These are phyloP conservation scores for Camelus dromedarius DNA, from an alignment of 2,113 vertebrate species.

Conservation along the genomic window DNA sequence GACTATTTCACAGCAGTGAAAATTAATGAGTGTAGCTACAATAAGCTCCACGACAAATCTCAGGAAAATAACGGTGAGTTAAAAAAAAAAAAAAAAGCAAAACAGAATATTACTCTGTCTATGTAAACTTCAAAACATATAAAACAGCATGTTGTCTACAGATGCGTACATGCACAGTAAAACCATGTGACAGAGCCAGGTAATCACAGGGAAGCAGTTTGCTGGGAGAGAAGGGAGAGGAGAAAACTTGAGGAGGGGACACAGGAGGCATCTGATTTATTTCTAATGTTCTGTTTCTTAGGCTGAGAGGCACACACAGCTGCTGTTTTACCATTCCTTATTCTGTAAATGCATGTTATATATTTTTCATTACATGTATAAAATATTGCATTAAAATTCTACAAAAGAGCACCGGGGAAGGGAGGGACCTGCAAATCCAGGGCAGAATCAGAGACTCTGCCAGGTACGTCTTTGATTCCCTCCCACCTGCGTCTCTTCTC, in stretches of 20 bases:
- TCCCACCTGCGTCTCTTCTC: background rate
- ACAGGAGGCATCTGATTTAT: background rate
- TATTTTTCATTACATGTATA: background rate
- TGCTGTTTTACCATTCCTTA: background rate
- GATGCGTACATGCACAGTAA: background rate
- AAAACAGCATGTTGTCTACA: background rate
- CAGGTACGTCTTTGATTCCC: background rate
- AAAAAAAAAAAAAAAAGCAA: background rate
- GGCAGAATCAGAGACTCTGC: background rate
- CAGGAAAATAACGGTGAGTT: background rate
- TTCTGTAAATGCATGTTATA: background rate
- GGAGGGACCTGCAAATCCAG: background rate
- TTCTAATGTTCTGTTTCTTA: background rate
- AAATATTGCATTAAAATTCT: constrained; percentile 5
- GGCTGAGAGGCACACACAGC: background rate
- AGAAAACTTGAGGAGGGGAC: background rate
- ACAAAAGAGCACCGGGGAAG: background rate
- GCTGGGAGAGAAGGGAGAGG: background rate
- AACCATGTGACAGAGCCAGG: background rate
- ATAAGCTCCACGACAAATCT: background rate
- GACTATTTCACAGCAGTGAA: background rate
- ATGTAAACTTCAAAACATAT: background rate
- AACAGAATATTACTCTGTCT: background rate
- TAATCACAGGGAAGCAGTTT: background rate
- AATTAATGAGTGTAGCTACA: background rate